A percentile compares a stretch with the other conserved stretches of the same genome.
These are phyloP conservation scores for Ernsta delagoae DNA, from an alignment of 2,888 invertebrate genomes.

Conservation along the genomic window DNA sequence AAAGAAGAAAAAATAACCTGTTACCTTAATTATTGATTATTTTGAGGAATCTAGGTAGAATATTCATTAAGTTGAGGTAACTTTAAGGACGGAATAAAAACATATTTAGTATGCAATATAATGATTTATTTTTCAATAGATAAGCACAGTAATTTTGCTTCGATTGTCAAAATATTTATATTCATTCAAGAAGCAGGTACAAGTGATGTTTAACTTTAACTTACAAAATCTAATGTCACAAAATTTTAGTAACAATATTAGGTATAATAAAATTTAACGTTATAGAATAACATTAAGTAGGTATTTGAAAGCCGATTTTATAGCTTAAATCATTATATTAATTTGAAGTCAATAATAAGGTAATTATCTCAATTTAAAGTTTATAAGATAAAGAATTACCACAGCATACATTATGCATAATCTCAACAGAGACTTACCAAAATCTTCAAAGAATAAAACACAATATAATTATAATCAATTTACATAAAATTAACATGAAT, in stretches of 20 bases:
- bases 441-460: no score
- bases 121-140: slow-evolving; percentile 81
- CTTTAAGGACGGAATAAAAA: slow-evolving; percentile 41
- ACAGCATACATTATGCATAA: no score
- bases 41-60: no score
- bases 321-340: slow-evolving; percentile 13
- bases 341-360: slow-evolving; percentile 1
- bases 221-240: slow-evolving; percentile 68
- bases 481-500: no score
- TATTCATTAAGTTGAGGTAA: no score
- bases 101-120: slow-evolving; percentile 65
- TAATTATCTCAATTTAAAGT: no score
- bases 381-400: no score
- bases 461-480: no score
- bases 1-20: no score
- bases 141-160: slow-evolving; percentile 85
- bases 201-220: slow-evolving; percentile 81
- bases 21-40: no score
- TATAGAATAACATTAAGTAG: slow-evolving; percentile 23
- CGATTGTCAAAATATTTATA: slow-evolving; percentile 81
- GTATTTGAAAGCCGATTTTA: slow-evolving; percentile 19
- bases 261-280: slow-evolving; percentile 51
- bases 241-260: slow-evolving; percentile 52
- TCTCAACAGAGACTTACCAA: no score
- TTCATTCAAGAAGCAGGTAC: slow-evolving; percentile 80